Conservation (phyloP, 2,113 vertebrate species). For the Malurus alboscapulatus region DNA sequence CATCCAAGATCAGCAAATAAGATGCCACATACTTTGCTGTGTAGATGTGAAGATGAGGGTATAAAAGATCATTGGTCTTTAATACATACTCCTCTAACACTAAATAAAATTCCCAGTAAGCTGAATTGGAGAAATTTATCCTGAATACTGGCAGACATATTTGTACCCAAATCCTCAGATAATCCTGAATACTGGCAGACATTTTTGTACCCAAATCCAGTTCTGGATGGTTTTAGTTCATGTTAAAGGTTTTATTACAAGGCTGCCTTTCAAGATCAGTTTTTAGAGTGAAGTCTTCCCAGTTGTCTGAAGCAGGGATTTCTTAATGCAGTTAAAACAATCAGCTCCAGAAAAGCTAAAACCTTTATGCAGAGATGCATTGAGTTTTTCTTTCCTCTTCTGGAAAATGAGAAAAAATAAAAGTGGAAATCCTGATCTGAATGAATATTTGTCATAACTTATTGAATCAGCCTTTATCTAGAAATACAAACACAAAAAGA, state of each 20-base stretch:
- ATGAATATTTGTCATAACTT: not conserved
- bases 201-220: fast-evolving
- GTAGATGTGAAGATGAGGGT: not conserved
- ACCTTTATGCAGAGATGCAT: not conserved
- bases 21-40: not conserved
- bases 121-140: not conserved
- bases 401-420: not conserved
- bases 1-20: not conserved
- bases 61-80: not conserved
- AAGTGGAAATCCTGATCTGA: not conserved
- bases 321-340: not conserved
- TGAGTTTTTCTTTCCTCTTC: not conserved
- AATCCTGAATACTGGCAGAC: not conserved
- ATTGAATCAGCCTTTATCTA: not conserved
- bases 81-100: not conserved
- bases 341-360: not conserved
- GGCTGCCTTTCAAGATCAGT: not conserved
- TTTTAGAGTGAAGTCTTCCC: not conserved
- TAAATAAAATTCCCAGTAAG: not conserved
- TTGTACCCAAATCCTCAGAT: fast-evolving
- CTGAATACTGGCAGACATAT: not conserved
- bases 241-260: not conserved
- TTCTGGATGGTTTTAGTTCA: not conserved
- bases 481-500: not conserved
- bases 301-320: not conserved